Conservation (phyloP, 2,113 vertebrate species). For the Gymnogyps californianus region DNA sequence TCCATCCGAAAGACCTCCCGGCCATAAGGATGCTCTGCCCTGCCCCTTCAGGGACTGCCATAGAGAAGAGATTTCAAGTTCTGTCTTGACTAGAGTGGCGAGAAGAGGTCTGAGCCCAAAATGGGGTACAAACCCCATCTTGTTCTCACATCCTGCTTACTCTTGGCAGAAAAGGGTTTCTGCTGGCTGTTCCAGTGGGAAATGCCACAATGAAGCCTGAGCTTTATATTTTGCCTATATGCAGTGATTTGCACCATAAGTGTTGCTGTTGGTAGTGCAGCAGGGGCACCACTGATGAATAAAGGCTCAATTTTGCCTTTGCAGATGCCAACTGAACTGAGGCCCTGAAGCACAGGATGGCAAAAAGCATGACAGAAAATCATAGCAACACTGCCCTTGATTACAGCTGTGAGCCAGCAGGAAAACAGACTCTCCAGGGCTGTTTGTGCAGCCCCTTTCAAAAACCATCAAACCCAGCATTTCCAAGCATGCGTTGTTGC, state of each 20-base stretch:
- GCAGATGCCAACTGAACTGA: not conserved
- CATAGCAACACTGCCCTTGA: not conserved
- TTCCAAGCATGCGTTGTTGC: not conserved
- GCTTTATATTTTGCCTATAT: not conserved
- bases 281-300: rapidly evolving
- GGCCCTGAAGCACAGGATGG: not conserved
- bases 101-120: not conserved
- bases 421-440: not conserved
- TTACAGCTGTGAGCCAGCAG: not conserved
- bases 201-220: not conserved
- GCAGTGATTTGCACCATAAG: not conserved
- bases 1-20: not conserved
- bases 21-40: not conserved
- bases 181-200: not conserved
- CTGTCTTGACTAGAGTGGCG: not conserved
- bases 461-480: not conserved
- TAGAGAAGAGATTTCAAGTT: not conserved
- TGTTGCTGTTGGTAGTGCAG: not conserved
- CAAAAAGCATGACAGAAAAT: not conserved
- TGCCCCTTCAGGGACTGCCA: not conserved
- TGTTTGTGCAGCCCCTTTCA: not conserved
- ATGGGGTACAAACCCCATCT: not conserved
- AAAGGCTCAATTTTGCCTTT: not conserved
- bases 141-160: not conserved
- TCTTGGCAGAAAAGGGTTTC: not conserved